Base-by-base conservation (phyloP, 2,113 vertebrate species). In the Pomatorhinus ruficollis region DNA sequence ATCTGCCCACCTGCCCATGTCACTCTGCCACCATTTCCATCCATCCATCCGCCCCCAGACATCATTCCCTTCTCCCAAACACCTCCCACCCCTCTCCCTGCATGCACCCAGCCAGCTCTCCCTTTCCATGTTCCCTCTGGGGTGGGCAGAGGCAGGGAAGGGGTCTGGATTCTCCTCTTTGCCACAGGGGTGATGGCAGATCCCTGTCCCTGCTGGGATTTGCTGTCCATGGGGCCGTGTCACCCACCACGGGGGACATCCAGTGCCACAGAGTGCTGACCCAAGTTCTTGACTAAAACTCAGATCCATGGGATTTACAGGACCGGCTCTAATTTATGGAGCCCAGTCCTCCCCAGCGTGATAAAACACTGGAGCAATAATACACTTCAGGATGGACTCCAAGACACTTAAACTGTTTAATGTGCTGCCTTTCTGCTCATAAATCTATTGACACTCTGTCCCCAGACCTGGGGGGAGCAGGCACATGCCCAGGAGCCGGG, bases 341-440 rank as follows among this genome's bases (percentile, higher is more conserved):
- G 69, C 44, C 64, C 9, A 5, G 52, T 93, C 77, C 83, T 95
- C 92, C 9, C 25, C 89, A 60, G 88, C 2, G 30, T 93, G 87
- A 93, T 93, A 95, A 93, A 97, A 94, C 95, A 91, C 44, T 57
- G 77, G 66, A 92, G 95, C 95, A 77, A 85, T 96, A 93, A 93
- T 84, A 89, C 83, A 87, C 93, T 96, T 95, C 95, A 90, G 90
- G 93, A 94, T 89, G 92, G 92, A 96, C 95, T 94, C 70, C 70
- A 77, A 96, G 97, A 92, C 91, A 90, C 96, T 96, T 95, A 94
- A 95, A 90, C 88, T 82, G 85, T 96, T 88, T 87, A 90, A 90
- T 77, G 80, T 49, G 93, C 92, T 93, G 93, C 86, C 92, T 92
- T 77, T 93, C 91, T 87, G 42, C 96, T 82, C 94, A 66, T 97